Conservation (phyloP, 2,888 invertebrate species). For the Microchrysa polita region DNA sequence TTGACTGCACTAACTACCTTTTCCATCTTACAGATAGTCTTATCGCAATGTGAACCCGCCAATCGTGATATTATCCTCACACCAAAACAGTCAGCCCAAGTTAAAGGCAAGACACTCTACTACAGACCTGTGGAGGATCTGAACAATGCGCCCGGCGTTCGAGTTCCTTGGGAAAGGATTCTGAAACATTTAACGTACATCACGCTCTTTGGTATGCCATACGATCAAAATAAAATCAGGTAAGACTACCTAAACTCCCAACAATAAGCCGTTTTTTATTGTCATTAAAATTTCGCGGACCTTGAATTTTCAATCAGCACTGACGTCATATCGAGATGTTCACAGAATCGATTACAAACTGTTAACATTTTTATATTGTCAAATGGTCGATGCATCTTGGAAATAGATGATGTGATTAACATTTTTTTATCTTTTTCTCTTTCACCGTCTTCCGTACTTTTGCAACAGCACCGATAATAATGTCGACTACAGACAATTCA, state of each 20-base stretch:
- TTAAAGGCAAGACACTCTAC: slow-evolving; percentile 59
- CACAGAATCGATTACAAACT: not conserved
- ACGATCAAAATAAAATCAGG: slow-evolving; percentile 58
- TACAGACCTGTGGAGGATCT: slow-evolving; percentile 53
- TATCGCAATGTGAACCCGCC: slow-evolving; percentile 50
- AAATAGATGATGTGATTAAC: too few species aligned
- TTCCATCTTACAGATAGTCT: slow-evolving; percentile 21
- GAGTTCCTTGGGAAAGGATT: slow-evolving; percentile 72
- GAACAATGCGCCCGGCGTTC: slow-evolving; percentile 22
- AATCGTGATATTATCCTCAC: slow-evolving; percentile 62
- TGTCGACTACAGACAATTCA: slow-evolving; percentile 58
- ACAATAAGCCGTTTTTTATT: too few species aligned
- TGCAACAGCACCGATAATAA: slow-evolving; percentile 52
- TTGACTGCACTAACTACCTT: too few species aligned
- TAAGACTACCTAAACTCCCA: slow-evolving; percentile 49
- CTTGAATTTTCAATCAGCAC: too few species aligned
- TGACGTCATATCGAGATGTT: too few species aligned
- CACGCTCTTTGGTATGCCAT: slow-evolving; percentile 65
- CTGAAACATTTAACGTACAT: slow-evolving; percentile 74
- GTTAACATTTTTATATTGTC: slow-evolving; percentile 11
- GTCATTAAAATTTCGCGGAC: too few species aligned
- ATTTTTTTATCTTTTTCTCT: not conserved
- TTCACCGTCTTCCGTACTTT: too few species aligned
- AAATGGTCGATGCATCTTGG: too few species aligned
- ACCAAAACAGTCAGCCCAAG: slow-evolving; percentile 58